phyloP scores from a whole-genome alignment of 2,797 vertebrate genomes.

The Halcyon badia region DNA sequence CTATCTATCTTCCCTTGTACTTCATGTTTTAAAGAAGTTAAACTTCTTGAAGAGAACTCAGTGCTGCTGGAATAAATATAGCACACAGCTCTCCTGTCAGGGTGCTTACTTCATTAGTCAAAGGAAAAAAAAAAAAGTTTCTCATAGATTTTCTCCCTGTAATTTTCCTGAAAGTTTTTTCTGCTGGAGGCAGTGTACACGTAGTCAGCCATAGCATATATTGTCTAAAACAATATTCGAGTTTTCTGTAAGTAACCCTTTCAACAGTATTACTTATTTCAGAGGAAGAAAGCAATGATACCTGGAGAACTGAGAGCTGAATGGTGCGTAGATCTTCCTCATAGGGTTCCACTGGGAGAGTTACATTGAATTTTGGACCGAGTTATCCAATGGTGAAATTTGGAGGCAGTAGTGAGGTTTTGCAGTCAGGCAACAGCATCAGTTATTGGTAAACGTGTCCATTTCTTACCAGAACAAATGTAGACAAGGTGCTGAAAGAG shows the following conservation, averaged over 20 bases:
- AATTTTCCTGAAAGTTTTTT: not conserved
- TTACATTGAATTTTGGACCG: not conserved
- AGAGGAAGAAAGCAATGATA: not conserved
- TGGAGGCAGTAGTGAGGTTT: not conserved
- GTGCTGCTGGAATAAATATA: conserved; percentile 7
- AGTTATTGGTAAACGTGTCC: not conserved
- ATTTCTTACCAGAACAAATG: not conserved
- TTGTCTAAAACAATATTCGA: not conserved
- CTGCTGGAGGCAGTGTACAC: not conserved
- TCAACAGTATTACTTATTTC: not conserved
- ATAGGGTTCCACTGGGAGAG: not conserved
- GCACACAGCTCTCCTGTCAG: not conserved
- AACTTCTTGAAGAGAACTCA: not conserved
- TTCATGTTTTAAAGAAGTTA: not conserved
- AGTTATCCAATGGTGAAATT: not conserved
- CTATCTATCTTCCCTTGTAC: not conserved
- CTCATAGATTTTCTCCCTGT: not conserved
- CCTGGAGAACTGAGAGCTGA: not conserved
- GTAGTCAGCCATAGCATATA: not conserved
- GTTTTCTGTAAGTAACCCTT: not conserved
- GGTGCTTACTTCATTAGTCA: conserved; percentile 40
- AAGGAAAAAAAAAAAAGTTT: not conserved
- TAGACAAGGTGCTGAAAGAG: not conserved
- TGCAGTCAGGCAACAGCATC: not conserved
- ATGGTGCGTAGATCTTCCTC: not conserved